phyloP scores from a whole-genome alignment of 2,113 vertebrate genomes.

The Percopsis transmontana region DNA sequence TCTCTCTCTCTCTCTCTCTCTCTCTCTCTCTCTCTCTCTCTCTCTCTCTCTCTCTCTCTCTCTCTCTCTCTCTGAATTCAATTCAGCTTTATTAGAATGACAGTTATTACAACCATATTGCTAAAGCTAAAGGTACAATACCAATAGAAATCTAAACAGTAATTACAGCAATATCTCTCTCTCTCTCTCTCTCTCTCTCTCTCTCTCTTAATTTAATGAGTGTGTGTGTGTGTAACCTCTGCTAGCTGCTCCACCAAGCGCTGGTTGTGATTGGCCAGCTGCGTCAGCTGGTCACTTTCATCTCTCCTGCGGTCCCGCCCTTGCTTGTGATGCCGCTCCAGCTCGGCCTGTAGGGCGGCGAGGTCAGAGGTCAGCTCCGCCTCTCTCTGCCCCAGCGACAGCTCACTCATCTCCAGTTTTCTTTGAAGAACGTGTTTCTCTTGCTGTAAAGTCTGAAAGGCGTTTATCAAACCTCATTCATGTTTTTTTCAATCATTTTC shows the following conservation, averaged over 20 bases:
- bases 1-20: not conserved
- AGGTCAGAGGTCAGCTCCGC: slow-evolving; percentile 73
- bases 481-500: not conserved
- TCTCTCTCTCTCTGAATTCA: not conserved
- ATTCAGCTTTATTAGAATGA: too few relatives aligned
- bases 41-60: not conserved
- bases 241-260: slow-evolving; percentile 80
- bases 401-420: slow-evolving; percentile 70
- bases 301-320: slow-evolving; percentile 69
- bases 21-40: slow-evolving; percentile 3
- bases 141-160: too few relatives aligned
- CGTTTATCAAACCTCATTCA: slow-evolving; percentile 1
- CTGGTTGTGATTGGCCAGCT: slow-evolving; percentile 80
- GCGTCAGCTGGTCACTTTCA: slow-evolving; percentile 74
- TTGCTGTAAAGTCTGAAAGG: slow-evolving; percentile 72
- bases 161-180: too few relatives aligned
- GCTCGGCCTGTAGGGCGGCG: slow-evolving; percentile 50
- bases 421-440: slow-evolving; percentile 75
- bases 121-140: too few relatives aligned
- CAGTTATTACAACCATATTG: too few relatives aligned
- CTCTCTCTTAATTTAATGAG: not conserved
- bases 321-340: slow-evolving; percentile 69
- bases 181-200: not conserved
- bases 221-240: slow-evolving; percentile 65
- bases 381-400: slow-evolving; percentile 71